A percentile compares a stretch with the other conserved stretches of the same genome.
phyloP scores from a whole-genome alignment of 2,888 invertebrate genomes.

The Alloscopus bannaensis region DNA sequence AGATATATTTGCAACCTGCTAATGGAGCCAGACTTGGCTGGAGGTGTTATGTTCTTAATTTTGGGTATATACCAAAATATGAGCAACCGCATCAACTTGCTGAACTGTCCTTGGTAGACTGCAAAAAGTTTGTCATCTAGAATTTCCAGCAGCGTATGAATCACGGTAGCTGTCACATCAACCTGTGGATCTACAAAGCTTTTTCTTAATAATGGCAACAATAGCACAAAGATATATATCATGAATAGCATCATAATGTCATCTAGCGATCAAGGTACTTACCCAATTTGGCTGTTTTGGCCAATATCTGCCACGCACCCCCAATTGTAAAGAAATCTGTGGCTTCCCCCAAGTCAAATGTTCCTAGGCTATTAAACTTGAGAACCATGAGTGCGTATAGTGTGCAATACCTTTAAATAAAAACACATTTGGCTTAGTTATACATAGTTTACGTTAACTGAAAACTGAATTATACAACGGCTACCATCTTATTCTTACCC shows the following conservation, averaged over 20 bases:
- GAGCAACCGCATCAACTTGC: constrained; percentile 64
- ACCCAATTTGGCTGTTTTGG: constrained; percentile 70
- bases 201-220: background rate
- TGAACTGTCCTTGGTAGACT: constrained; percentile 67
- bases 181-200: constrained; percentile 72
- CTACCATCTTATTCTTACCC: constrained; percentile 53
- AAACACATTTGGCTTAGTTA: background rate
- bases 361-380: constrained; percentile 52
- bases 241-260: no score
- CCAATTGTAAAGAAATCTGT: constrained; percentile 69
- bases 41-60: constrained; percentile 66
- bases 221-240: no score
- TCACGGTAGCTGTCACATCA: constrained; percentile 71
- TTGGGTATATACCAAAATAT: constrained; percentile 60
- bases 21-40: constrained; percentile 64
- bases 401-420: constrained; percentile 67
- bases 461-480: background rate
- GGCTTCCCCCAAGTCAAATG: constrained; percentile 58
- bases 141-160: constrained; percentile 70
- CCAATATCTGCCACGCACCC: constrained; percentile 71
- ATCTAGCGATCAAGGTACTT: no score
- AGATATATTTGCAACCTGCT: constrained; percentile 70
- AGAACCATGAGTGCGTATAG: constrained; percentile 71
- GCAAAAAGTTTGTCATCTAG: constrained; percentile 63
- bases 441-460: constrained; percentile 7